phyloP scores from a whole-genome alignment of 2,797 vertebrate species.

The Tokudaia muenninki region DNA sequence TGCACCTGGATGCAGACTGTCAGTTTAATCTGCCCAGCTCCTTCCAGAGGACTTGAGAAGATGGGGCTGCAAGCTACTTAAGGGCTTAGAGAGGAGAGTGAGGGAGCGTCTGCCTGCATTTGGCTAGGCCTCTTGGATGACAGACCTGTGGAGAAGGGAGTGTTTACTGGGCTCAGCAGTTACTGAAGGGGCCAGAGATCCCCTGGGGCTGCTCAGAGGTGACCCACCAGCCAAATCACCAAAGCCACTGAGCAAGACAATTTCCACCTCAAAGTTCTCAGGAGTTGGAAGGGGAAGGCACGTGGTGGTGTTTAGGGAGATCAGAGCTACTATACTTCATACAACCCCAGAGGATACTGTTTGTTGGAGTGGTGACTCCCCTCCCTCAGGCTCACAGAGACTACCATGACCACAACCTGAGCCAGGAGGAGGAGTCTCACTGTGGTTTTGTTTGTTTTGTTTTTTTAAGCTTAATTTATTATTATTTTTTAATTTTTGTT shows the following conservation, averaged over 20 bases:
- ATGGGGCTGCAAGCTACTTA: conserved; percentile 63
- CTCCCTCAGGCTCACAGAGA: neutral
- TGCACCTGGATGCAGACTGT: conserved; percentile 17
- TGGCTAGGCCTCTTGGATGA: neutral
- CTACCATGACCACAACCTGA: neutral
- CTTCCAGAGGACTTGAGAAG: conserved; percentile 61
- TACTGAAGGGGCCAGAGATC: neutral
- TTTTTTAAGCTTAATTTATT: neutral
- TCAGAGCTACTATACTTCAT: neutral
- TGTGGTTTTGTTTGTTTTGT: neutral
- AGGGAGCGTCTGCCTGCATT: conserved; percentile 48
- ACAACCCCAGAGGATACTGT: neutral
- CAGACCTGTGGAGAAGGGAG: neutral
- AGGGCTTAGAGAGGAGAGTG: conserved; percentile 61
- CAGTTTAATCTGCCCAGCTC: conserved; percentile 48
- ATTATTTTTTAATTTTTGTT: neutral
- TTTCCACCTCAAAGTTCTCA: neutral
- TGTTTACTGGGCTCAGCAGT: neutral
- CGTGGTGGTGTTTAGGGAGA: neutral
- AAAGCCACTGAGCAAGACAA: neutral
- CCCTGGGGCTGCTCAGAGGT: neutral
- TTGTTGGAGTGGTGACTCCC: neutral
- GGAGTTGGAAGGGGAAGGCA: neutral
- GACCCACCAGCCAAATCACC: neutral
- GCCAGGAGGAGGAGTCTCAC: neutral